phyloP scores from a whole-genome alignment of 2,888 invertebrate species.

The Tanypteryx hageni region DNA sequence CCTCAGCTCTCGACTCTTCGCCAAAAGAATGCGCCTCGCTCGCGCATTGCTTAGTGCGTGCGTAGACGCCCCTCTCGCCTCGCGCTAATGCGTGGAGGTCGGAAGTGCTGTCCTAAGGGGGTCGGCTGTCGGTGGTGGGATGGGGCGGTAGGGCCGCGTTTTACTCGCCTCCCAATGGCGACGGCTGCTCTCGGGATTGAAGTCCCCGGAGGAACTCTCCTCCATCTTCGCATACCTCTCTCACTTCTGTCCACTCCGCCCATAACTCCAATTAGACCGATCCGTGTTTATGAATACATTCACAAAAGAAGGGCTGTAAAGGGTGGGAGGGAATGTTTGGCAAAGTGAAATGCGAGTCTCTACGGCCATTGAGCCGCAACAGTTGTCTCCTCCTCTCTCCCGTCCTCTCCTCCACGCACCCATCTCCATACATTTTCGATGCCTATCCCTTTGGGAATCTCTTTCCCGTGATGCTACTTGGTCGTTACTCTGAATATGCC shows the following conservation, averaged over 20 bases:
- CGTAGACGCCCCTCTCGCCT: background rate
- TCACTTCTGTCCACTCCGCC: background rate
- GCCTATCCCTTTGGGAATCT: background rate
- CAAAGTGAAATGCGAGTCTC: background rate
- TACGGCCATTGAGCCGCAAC: background rate
- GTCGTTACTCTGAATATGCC: too few relatives aligned
- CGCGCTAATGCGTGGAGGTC: background rate
- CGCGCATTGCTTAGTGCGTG: background rate
- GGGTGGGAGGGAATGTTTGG: background rate
- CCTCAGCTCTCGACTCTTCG: too few relatives aligned
- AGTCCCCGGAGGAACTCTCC: background rate
- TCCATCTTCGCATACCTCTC: background rate
- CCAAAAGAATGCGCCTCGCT: background rate
- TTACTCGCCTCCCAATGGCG: background rate
- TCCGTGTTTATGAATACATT: slow-evolving; percentile 26
- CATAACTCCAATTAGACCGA: slow-evolving; percentile 34
- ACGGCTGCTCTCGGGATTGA: background rate
- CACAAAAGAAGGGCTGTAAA: background rate
- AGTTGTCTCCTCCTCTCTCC: background rate
- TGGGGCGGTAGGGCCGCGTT: background rate
- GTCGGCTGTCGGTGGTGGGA: background rate
- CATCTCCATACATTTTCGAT: background rate
- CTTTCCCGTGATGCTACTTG: background rate
- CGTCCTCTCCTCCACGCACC: background rate
- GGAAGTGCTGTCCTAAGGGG: background rate